Percentiles rank a stretch among this genome's conserved stretches.
These are phyloP conservation scores for Picus viridis DNA, from an alignment of 2,797 vertebrate genomes.

Conservation along the genomic window DNA sequence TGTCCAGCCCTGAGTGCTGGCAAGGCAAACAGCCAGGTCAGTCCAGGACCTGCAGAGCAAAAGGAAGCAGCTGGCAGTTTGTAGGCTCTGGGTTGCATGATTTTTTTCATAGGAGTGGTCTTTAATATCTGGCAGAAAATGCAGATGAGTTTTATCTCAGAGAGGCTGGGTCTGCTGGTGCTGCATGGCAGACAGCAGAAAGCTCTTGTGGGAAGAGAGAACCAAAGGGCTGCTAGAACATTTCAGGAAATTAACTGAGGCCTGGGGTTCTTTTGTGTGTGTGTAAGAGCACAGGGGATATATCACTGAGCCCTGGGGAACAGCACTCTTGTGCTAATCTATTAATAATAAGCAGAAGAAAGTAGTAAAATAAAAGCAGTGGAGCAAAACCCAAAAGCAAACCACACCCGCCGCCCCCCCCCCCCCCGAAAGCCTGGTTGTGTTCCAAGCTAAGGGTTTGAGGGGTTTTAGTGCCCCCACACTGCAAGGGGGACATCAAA, in stretches of 20 bases:
- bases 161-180: neutral
- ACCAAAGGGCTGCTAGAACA: neutral
- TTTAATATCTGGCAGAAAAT: neutral
- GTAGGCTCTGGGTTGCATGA: neutral
- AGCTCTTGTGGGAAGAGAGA: neutral
- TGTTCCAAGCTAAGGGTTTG: neutral
- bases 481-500: neutral
- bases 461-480: neutral
- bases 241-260: neutral
- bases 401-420: neutral
- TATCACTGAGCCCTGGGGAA: neutral
- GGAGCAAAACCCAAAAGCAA: neutral
- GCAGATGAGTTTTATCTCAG: neutral
- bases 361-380: neutral
- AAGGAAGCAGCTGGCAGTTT: neutral
- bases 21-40: slow-evolving; percentile 26
- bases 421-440: neutral
- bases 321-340: neutral
- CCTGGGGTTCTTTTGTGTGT: neutral
- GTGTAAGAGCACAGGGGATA: neutral
- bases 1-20: neutral
- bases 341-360: neutral
- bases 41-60: neutral
- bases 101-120: neutral
- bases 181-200: neutral